Evolutionary conservation across 2,888 invertebrate species (phyloP), one percentile per base, ranked within the genome.

Genomic region (Troides aeacus): DNA sequence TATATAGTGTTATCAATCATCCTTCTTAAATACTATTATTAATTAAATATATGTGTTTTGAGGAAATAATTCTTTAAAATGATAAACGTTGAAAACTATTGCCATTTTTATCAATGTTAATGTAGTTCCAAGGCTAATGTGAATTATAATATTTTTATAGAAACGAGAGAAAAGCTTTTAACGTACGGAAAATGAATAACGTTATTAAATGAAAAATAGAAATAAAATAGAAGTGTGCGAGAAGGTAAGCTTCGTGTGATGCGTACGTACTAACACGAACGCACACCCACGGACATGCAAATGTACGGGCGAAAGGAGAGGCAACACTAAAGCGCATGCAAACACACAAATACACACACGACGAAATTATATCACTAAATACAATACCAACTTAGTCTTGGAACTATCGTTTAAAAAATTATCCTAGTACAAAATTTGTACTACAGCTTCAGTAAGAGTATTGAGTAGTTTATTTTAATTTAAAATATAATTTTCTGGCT

Each of bases 111-210:
- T 15, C 0, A 46, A 46, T 2, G 17, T 15, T 18, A 50, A 50
- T 60, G 12, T 69, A 69, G 69, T 69, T 69, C 69, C 69, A 69
- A 69, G 69, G 69, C 69, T 69, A 69, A 65, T 21, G 24, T 46
- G 30, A 61, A 56, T 36, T 61, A 23, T 17, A 21, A 21, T 61
- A 30, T 39, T 53, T 36, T 21, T 61, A 62, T 39, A 42, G 24
- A 24, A 17, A 58, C 17, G 23, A 58, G 10, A 10, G 15, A 24
- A n/a, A 23, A 58, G 15, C 23, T 58, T 24, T 58, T 23, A 24
- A 58, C 15, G 15, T 24, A 21, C 12, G 58, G 1, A 58, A 24
- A 23, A 58, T 24, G 23, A 24, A 58, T 15, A 57, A 57, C n/a
- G 3, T 39, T 39, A 39, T 39, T 39, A 39, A 39, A 39, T 10